Conservation (phyloP, 2,113 vertebrate species). For the Hirundichthys speculiger region DNA sequence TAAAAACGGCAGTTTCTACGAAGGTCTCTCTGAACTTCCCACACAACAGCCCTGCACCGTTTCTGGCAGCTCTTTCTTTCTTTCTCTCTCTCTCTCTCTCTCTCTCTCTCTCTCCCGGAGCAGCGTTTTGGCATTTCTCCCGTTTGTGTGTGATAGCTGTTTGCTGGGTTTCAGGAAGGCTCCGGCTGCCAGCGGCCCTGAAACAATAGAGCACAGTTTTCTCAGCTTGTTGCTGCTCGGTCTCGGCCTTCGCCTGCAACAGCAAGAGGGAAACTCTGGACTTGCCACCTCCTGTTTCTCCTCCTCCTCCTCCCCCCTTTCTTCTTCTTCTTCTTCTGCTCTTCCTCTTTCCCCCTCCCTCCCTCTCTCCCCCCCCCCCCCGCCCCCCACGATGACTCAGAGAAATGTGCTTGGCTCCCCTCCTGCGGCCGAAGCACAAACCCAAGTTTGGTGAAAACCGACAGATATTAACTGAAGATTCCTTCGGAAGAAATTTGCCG, state of each 20-base stretch:
- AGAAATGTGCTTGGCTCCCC: conserved; percentile 77
- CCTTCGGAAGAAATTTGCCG: conserved; percentile 52
- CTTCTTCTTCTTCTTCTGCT: not conserved
- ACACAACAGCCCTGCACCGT: conserved; percentile 56
- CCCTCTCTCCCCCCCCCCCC: conserved; percentile 2
- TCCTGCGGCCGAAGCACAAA: conserved; percentile 55
- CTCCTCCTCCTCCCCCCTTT: conserved; percentile 33
- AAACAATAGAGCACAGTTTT: conserved; percentile 71
- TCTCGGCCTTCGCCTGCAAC: conserved; percentile 52
- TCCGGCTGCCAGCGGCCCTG: conserved; percentile 61
- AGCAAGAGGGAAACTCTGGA: conserved; percentile 70
- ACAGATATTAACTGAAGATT: conserved; percentile 61
- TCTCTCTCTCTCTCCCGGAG: conserved; percentile 45
- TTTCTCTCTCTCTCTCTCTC: no score
- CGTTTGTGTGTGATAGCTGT: conserved; percentile 53
- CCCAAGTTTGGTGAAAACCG: conserved; percentile 59
- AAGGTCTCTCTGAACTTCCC: conserved; percentile 60
- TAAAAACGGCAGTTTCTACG: conserved; percentile 54
- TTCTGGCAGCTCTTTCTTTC: conserved; percentile 67
- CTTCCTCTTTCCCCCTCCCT: conserved; percentile 1
- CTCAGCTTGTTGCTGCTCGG: conserved; percentile 56
- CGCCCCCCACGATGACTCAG: conserved; percentile 75
- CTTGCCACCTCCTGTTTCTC: conserved; percentile 62
- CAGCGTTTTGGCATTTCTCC: conserved; percentile 55
- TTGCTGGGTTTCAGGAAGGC: conserved; percentile 71